Evolutionary conservation across 2,113 vertebrate genomes (phyloP).

Genomic region (Mustela nigripes): DNA sequence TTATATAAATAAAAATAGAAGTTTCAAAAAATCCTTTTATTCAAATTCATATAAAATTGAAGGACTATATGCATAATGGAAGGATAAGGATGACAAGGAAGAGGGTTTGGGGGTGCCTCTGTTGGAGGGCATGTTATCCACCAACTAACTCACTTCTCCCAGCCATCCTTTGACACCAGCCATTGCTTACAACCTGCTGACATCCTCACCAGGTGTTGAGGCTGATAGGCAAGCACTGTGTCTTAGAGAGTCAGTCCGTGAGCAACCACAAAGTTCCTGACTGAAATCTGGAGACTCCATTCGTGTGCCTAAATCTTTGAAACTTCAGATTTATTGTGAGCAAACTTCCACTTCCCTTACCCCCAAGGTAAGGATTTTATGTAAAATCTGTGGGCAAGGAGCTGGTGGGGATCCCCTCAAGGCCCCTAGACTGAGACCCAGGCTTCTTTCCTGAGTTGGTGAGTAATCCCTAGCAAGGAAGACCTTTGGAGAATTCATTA

Average conservation of each 20-base stretch:
- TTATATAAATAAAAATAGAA: conserved; percentile 5
- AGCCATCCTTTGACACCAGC: background rate
- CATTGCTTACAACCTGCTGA: background rate
- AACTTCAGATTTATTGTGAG: background rate
- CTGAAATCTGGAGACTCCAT: background rate
- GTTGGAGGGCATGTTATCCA: background rate
- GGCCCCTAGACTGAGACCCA: background rate
- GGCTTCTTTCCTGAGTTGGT: background rate
- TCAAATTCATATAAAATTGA: background rate
- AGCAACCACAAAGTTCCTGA: background rate
- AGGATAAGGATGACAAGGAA: background rate
- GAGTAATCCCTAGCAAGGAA: background rate
- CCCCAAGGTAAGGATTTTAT: background rate
- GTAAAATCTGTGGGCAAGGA: background rate
- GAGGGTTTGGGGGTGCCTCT: background rate
- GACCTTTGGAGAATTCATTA: background rate
- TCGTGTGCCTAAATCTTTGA: background rate
- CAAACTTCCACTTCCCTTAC: background rate
- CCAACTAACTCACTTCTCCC: background rate
- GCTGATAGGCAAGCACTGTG: background rate
- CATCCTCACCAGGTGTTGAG: background rate
- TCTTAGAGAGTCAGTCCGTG: background rate
- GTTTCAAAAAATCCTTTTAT: conserved; percentile 42
- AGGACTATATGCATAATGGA: background rate
- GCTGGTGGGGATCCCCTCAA: background rate